phyloP scores from a whole-genome alignment of 2,797 vertebrate genomes.

The Micrastur ruficollis region DNA sequence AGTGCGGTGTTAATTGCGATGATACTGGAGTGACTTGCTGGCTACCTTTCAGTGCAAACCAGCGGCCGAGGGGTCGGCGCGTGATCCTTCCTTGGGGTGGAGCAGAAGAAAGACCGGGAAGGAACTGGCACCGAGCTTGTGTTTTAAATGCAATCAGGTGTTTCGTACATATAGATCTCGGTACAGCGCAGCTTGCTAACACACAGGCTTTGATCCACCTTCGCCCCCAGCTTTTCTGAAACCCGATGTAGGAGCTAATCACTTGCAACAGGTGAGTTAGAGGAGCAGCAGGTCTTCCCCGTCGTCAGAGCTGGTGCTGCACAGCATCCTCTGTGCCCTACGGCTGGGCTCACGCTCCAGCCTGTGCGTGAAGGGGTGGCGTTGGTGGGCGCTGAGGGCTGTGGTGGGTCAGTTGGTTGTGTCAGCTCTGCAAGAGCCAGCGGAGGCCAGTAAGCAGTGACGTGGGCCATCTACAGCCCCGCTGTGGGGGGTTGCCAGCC shows the following conservation, averaged over 20 bases:
- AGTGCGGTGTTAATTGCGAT: accelerated
- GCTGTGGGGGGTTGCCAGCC: neutral
- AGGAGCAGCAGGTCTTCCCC: neutral
- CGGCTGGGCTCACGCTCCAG: neutral
- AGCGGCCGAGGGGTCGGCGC: neutral
- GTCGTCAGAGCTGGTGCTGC: neutral
- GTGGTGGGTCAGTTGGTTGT: neutral
- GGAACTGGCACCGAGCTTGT: neutral
- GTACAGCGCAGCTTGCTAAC: neutral
- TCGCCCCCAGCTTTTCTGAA: neutral
- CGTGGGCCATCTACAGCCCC: neutral
- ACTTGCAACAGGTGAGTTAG: neutral
- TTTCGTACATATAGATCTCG: neutral
- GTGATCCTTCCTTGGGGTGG: neutral
- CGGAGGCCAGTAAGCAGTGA: neutral
- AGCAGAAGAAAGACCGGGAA: neutral
- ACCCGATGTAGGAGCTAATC: neutral
- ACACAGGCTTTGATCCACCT: neutral
- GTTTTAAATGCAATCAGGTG: neutral
- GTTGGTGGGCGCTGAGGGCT: neutral
- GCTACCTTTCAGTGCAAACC: neutral
- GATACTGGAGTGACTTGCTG: neutral
- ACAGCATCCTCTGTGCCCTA: neutral
- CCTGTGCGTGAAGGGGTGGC: neutral
- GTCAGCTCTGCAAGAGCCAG: neutral